A percentile compares a stretch with the other conserved stretches of the same genome.
Conservation (phyloP, 2,888 invertebrate species). For the Clivina fossor region DNA sequence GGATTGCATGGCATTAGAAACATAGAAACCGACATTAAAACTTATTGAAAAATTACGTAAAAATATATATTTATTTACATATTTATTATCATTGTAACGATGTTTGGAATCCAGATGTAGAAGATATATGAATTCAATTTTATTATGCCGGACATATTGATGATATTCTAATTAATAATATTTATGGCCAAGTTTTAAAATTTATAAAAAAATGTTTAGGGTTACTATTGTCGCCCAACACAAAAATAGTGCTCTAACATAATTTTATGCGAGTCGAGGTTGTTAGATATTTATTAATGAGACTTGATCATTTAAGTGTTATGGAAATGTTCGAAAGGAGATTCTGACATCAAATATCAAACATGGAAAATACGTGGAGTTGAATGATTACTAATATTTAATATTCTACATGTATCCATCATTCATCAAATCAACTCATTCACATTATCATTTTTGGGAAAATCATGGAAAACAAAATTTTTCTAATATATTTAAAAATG, state of each 20-base stretch:
- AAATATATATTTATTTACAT: conserved; percentile 81
- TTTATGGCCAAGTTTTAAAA: background rate
- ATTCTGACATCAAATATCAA: conserved; percentile 62
- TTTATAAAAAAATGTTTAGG: conserved; percentile 38
- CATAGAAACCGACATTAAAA: conserved; percentile 72
- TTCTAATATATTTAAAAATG: no score
- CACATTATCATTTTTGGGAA: no score
- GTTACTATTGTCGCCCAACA: conserved; percentile 52
- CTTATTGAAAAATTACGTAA: conserved; percentile 75
- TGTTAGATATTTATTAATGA: conserved; percentile 72
- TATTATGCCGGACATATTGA: conserved; percentile 76
- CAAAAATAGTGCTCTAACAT: conserved; percentile 50
- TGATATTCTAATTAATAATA: conserved; percentile 52
- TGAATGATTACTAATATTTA: conserved; percentile 73
- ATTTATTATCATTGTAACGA: conserved; percentile 84
- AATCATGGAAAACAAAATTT: no score
- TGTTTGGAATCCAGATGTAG: conserved; percentile 81
- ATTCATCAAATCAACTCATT: no score
- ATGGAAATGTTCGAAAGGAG: conserved; percentile 70
- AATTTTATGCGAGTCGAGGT: conserved; percentile 70
- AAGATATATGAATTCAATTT: conserved; percentile 83
- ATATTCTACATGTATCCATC: no score
- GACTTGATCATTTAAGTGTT: conserved; percentile 71
- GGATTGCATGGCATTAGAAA: conserved; percentile 63
- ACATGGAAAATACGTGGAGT: conserved; percentile 64